phyloP scores from a whole-genome alignment of 2,113 vertebrate genomes.

The Symphodus melops region DNA sequence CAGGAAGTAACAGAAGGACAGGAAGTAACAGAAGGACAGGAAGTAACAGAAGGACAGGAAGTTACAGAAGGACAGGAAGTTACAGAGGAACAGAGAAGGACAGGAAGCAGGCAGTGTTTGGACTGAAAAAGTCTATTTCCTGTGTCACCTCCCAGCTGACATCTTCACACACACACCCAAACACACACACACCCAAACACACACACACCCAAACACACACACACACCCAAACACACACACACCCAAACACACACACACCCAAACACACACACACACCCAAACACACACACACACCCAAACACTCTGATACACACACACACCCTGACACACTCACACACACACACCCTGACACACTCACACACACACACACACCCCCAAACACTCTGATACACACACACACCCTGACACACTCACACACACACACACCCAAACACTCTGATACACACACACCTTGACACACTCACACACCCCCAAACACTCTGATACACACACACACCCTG shows the following conservation, averaged over 20 bases:
- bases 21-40: no score
- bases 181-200: constrained; percentile 7
- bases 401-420: constrained; percentile 45
- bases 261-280: constrained; percentile 2
- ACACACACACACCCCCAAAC: constrained; percentile 51
- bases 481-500: constrained; percentile 25
- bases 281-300: not conserved
- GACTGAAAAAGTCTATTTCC: constrained; percentile 41
- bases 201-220: constrained; percentile 9
- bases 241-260: no score
- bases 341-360: constrained; percentile 29
- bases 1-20: no score
- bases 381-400: no score
- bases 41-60: no score
- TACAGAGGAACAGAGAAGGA: no score
- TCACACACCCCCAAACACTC: not conserved
- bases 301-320: no score
- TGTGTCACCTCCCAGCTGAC: constrained; percentile 46
- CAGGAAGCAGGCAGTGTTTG: constrained; percentile 23
- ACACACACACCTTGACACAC: not conserved
- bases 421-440: constrained; percentile 51
- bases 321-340: constrained; percentile 35
- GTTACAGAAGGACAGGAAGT: no score
- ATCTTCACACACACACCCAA: constrained; percentile 37
- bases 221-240: no score